Percentiles rank a stretch among this genome's conserved stretches.
phyloP scores from a whole-genome alignment of 2,797 vertebrate genomes.

The Pangasius krempfi region DNA sequence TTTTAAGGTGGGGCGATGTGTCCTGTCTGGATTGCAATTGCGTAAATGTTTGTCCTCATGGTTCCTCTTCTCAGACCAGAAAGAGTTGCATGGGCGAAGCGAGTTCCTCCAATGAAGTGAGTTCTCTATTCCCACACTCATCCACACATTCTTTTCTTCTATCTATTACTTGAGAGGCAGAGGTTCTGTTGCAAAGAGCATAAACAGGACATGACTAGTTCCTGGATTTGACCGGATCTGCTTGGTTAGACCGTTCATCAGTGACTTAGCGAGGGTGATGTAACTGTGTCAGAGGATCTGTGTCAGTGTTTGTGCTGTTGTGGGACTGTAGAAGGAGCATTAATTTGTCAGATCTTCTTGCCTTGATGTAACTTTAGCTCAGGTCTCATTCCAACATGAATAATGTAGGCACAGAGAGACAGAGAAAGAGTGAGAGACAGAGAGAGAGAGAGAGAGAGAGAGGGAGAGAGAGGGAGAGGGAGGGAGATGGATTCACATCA shows the following conservation, averaged over 20 bases:
- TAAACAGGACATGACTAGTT: slow-evolving; percentile 11
- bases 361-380: slow-evolving; percentile 62
- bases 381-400: slow-evolving; percentile 60
- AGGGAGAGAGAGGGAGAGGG: background rate
- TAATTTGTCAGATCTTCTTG: slow-evolving; percentile 76
- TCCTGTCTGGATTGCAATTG: slow-evolving; percentile 10
- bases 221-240: slow-evolving; percentile 9
- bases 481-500: background rate
- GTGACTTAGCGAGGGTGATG: slow-evolving; percentile 38
- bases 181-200: slow-evolving; percentile 8
- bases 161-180: slow-evolving; percentile 27
- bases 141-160: slow-evolving; percentile 34
- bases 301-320: slow-evolving; percentile 52
- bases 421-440: background rate
- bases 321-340: slow-evolving; percentile 72
- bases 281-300: slow-evolving; percentile 47
- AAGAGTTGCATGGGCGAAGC: slow-evolving; percentile 18
- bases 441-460: background rate
- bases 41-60: slow-evolving; percentile 46
- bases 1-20: slow-evolving; percentile 31
- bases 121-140: slow-evolving; percentile 9
- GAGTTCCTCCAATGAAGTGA: slow-evolving; percentile 29
- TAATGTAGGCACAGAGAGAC: slow-evolving; percentile 54
- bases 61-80: slow-evolving; percentile 57
- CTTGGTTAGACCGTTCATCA: slow-evolving; percentile 28